phyloP scores from a whole-genome alignment of 1,140 invertebrate genomes.

The Pomacea maculata region DNA sequence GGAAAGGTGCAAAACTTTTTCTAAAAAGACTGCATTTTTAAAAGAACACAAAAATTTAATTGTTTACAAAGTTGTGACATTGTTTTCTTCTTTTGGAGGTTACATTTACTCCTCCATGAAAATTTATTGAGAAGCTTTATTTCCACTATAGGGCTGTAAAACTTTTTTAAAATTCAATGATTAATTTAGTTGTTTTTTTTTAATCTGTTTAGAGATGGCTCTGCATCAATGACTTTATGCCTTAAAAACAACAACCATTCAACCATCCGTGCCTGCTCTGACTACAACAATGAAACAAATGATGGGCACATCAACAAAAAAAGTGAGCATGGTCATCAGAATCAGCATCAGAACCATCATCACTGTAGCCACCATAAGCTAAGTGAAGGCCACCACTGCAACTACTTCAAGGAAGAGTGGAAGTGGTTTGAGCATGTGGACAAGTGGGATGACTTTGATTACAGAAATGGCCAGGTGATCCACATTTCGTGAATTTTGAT shows the following conservation, averaged over 20 bases:
- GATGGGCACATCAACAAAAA: not conserved
- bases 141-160: not conserved
- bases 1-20: no score
- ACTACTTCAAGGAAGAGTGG: constrained; percentile 57
- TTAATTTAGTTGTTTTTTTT: not conserved
- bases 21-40: no score
- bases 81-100: no score
- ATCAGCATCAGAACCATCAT: constrained; percentile 6
- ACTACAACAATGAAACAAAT: constrained; percentile 12
- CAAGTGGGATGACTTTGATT: constrained; percentile 63
- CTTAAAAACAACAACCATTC: constrained; percentile 41
- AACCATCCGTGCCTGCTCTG: constrained; percentile 24
- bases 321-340: not conserved
- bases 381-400: constrained; percentile 28
- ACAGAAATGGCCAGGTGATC: constrained; percentile 64
- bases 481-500: no score
- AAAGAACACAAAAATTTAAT: no score
- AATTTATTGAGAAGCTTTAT: not conserved
- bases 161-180: no score
- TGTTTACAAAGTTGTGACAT: no score
- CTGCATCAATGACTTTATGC: constrained; percentile 70
- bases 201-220: constrained; percentile 66
- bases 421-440: constrained; percentile 51
- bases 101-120: not conserved
- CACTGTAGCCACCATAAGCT: not conserved